Percentiles rank a stretch among this genome's conserved stretches.
These are phyloP conservation scores for Dioctria rufipes DNA, from an alignment of 2,888 invertebrate species.

Conservation along the genomic window DNA sequence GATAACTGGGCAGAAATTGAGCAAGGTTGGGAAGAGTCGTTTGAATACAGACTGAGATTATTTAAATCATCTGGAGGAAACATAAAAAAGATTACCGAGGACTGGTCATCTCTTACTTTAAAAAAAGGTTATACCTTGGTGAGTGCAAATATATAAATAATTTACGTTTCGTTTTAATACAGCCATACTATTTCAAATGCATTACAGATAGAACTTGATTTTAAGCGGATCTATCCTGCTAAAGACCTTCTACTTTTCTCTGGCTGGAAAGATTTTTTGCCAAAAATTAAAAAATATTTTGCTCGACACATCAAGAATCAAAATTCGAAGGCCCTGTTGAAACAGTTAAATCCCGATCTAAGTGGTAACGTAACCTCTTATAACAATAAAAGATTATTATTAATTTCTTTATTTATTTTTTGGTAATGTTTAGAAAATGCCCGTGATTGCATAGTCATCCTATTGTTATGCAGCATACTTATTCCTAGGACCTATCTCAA, in stretches of 20 bases:
- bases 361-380: neutral
- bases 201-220: constrained; percentile 5
- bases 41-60: neutral
- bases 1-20: neutral
- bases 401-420: neutral
- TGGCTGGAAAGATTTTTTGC: neutral
- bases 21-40: neutral
- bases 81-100: neutral
- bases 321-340: neutral
- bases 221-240: neutral
- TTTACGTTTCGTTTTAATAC: neutral
- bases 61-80: neutral
- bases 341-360: neutral
- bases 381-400: neutral
- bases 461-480: too few relatives aligned
- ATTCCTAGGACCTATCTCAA: too few relatives aligned
- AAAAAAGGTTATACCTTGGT: constrained; percentile 8
- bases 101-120: neutral
- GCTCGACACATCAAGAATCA: neutral
- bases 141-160: neutral
- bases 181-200: neutral
- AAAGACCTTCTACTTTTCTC: neutral
- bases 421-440: neutral
- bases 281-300: neutral
- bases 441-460: neutral